Base-by-base conservation (phyloP, 2,888 invertebrate species). In the Zaprionus lineosus region DNA sequence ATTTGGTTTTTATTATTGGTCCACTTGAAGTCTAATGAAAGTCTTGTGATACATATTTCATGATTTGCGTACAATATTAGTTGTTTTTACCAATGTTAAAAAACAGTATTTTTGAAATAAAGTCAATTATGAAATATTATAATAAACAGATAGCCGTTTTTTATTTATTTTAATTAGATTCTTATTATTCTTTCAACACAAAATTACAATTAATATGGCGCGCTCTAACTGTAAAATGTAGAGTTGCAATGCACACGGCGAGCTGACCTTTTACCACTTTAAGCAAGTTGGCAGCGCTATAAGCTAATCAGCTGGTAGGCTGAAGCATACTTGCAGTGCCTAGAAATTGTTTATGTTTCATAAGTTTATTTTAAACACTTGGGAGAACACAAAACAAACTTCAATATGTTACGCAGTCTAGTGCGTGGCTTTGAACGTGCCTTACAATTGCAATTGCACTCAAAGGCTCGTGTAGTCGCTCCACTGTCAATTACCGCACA, bases 21-120 rank as follows among this genome's bases (percentile, higher is more conserved):
- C 71, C 47, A 48, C 48, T 56, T 60, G 24, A 63, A 69, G 66
- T 59, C 59, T 59, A 51, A 65, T 59, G 65, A 40, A 55, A 58
- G 55, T 37, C 47, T 74, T 81, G 82, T 82, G 84, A 82, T 81
- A 84, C 51, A 78, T 43, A 52, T 48, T 53, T 67, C 58, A 59
- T 67, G 65, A 59, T 61, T 50, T 64, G 43, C 68, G 40, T 53
- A 53, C 48, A 61, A 64, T 34, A 57, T 57, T 50, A 53, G n/a
- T 55, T 57, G 33, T 34, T 48, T 34, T 31, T 39, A 29, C 19
- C 37, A 43, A 29, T 44, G 47, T 56, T 65, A 37, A 24, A 57
- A 60, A 67, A 60, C 66, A 74, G 75, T 70, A 84, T 77, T 62
- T 47, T 37, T 61, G 43, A 34, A 85, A 82, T 82, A 76, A 84